Evolutionary conservation across 30 jellyfish, hydroid and myxozoan species (phyloP), one percentile per base, ranked within the genome.

Genomic region (Chironex yamaguchii): DNA sequence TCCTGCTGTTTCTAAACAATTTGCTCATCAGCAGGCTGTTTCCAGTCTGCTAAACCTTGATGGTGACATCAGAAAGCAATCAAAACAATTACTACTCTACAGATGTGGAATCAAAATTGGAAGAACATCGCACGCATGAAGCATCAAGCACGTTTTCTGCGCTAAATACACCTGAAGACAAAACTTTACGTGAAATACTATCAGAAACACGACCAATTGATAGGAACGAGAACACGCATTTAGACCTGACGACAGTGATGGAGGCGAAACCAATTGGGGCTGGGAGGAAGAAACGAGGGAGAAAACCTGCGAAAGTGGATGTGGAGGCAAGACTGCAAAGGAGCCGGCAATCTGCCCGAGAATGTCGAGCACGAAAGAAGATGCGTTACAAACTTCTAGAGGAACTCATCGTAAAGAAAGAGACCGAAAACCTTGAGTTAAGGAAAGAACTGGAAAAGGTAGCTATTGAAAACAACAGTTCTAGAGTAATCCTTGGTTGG

Each of bases 261-360:
- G 58, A 42, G 9, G 9, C 58, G 17, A 42, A 42, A 6, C 58
- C 58, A 42, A 9, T 42, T 9, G 58, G 58, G 58, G 9, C 17
- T 17, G 17, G 58, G 13, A 73, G 49, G 67, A 86, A 86, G 75
- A 32, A 73, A 32, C 49, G 89, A 62, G 50, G 96, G 17, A 67
- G 90, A 22, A 74, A 77, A 50, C 36, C 87, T 11, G 25, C 90
- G 24, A 72, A 75, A 48, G 83, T 76, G 17, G 96, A 86, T 49
- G 96, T 86, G 11, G 96, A 86, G 50, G 96, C 96, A 11, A 71
- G 90, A 2, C 58, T 86, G 9, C 96, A 86, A 49, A 21, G 90
- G 75, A 86, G 96, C 90, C 58, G 96, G 62, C 96, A 86, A 22
- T 86, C 96, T 28, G 96, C 96, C 1, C 36, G 96, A 23, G 96